These are phyloP conservation scores for Callyntrura guangdongensis DNA, from an alignment of 2,888 invertebrate species.

Conservation along the genomic window DNA sequence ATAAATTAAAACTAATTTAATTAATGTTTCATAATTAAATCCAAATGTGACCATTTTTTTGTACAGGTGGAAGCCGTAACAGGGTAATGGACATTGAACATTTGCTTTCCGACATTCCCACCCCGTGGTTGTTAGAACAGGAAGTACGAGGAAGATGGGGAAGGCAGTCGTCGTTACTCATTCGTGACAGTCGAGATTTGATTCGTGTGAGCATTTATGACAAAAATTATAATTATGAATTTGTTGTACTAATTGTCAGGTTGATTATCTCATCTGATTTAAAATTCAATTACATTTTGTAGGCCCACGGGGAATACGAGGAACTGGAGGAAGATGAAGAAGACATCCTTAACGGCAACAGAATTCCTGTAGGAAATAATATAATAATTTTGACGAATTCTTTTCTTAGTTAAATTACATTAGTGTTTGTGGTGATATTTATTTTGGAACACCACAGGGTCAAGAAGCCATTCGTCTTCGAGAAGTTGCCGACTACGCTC, in stretches of 20 bases:
- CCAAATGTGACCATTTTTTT: not conserved
- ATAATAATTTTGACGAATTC: conserved; percentile 4
- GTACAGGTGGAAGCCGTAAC: conserved; percentile 22
- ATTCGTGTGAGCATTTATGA: conserved; percentile 11
- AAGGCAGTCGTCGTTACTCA: not conserved
- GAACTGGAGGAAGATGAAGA: conserved; percentile 53
- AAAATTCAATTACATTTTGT: not conserved
- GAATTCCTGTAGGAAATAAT: not conserved
- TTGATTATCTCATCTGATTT: too few species aligned
- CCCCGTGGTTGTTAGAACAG: conserved; percentile 47
- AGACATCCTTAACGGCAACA: conserved; percentile 39
- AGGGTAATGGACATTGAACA: conserved; percentile 48
- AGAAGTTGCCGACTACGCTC: conserved; percentile 60
- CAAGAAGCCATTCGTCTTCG: conserved; percentile 36
- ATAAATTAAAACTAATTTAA: not conserved
- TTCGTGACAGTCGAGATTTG: conserved; percentile 24
- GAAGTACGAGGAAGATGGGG: conserved; percentile 12
- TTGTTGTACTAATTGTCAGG: not conserved
- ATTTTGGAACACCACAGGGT: not conserved
- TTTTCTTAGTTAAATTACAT: not conserved
- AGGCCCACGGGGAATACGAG: conserved; percentile 8
- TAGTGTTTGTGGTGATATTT: not conserved
- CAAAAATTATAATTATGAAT: too few species aligned
- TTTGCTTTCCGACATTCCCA: conserved; percentile 32
- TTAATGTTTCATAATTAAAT: too few species aligned